Evolutionary conservation across 2,113 vertebrate species (phyloP), one percentile per base, ranked within the genome.

Genomic region (Catharus minimus): DNA sequence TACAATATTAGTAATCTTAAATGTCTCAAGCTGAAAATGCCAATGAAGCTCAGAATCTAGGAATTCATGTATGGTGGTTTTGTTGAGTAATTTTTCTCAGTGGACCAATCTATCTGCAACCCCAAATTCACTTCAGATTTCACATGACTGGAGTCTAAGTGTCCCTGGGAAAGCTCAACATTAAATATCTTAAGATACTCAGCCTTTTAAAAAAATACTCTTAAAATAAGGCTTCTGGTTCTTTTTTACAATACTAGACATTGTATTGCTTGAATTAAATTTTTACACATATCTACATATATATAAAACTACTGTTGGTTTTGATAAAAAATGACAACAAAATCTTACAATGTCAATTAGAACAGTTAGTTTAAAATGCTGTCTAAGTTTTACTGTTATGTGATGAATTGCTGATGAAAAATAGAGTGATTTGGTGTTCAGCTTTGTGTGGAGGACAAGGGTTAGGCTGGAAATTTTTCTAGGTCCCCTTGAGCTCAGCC

Each of bases 41-140:
- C 53, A 81, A 10, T 43, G 38, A 88, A 86, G 8, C 68, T 89
- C 67, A 94, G 55, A 75, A 96, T 56, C 4, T 82, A 53, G 10
- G 61, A 76, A 72, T 73, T 64, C 49, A 73, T 66, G 27, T 64
- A 47, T 23, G 22, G 7, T 10, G 7, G 15, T 39, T 86, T 71
- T 79, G 57, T 68, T 72, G 38, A 64, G 16, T 67, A 66, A 50
- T 90, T 89, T 88, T 94, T 69, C 92, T 83, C 75, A 49, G 49
- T 81, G 38, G 81, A 66, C 23, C 50, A 66, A 66, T 53, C 16
- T 69, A 57, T 92, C 41, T 73, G 33, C 57, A 91, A 78, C 39
- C 20, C 32, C 82, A 91, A 81, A 82, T 83, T 88, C 44, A 55
- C 36, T 90, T 92, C 56, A 60, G 36, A 81, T 75, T 89, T 83